Conservation (phyloP, 2,888 invertebrate species). For the Pocota personata region DNA sequence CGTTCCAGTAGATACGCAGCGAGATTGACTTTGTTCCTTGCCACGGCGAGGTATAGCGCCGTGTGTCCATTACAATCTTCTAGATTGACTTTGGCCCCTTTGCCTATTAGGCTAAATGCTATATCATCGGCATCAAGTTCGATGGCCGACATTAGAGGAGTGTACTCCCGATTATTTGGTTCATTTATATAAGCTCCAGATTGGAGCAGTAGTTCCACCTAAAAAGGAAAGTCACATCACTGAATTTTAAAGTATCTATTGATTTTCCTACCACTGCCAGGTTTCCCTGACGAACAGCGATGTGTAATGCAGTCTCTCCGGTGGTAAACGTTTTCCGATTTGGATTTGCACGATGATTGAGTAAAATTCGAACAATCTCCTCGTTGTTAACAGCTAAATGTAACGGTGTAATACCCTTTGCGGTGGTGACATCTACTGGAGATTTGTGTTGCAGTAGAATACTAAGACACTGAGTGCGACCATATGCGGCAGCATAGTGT, state of each 20-base stretch:
- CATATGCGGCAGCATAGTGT: conserved; percentile 89
- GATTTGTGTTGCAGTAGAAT: conserved; percentile 86
- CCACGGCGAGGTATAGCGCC: conserved; percentile 79
- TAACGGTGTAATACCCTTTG: conserved; percentile 87
- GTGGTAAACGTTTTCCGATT: conserved; percentile 85
- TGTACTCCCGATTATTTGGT: conserved; percentile 85
- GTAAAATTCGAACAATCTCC: conserved; percentile 84
- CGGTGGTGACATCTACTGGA: conserved; percentile 86
- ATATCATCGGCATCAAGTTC: conserved; percentile 80
- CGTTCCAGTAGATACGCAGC: conserved; percentile 83
- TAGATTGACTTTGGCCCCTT: conserved; percentile 86
- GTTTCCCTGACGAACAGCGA: conserved; percentile 85
- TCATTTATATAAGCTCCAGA: conserved; percentile 85
- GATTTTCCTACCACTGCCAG: conserved; percentile 83
- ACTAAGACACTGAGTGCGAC: conserved; percentile 86
- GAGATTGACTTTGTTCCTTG: conserved; percentile 77
- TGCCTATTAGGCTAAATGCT: conserved; percentile 84
- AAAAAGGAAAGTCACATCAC: conserved; percentile 47
- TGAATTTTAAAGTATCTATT: not conserved
- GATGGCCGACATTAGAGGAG: conserved; percentile 83
- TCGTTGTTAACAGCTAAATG: conserved; percentile 87
- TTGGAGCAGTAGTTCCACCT: conserved; percentile 84
- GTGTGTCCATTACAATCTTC: conserved; percentile 86
- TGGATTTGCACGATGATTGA: conserved; percentile 85
- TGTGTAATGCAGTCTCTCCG: conserved; percentile 86